A percentile compares a stretch with the other conserved stretches of the same genome.
phyloP scores from a whole-genome alignment of 2,888 invertebrate genomes.

The Agrilus mali region DNA sequence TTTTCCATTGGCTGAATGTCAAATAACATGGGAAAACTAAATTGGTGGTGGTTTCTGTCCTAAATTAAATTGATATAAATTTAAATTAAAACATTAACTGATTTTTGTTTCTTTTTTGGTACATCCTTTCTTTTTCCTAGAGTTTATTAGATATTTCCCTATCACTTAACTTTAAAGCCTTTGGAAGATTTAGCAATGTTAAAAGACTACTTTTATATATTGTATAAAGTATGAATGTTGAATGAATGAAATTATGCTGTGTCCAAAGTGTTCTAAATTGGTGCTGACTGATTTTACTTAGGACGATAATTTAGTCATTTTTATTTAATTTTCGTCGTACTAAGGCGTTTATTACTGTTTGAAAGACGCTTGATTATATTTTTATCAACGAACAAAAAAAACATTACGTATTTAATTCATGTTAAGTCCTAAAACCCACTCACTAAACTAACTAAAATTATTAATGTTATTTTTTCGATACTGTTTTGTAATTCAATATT shows the following conservation, averaged over 20 bases:
- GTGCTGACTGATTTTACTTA: constrained; percentile 33
- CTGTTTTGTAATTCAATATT: constrained; percentile 10
- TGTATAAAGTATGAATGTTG: constrained; percentile 35
- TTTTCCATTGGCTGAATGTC: constrained; percentile 32
- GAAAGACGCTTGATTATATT: too few species aligned
- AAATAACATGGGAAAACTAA: constrained; percentile 22
- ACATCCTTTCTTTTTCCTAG: constrained; percentile 10
- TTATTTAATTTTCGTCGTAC: constrained; percentile 30
- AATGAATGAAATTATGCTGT: constrained; percentile 20
- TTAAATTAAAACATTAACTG: constrained; percentile 1
- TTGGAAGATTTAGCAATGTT: constrained; percentile 30
- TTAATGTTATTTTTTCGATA: constrained; percentile 9
- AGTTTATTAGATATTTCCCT: constrained; percentile 17
- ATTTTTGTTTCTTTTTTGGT: constrained; percentile 21
- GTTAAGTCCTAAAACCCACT: constrained; percentile 14
- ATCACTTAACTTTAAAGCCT: constrained; percentile 23
- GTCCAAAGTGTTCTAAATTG: constrained; percentile 19
- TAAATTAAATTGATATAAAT: constrained; percentile 10
- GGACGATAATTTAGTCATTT: constrained; percentile 24
- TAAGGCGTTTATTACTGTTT: too few species aligned
- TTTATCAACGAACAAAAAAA: too few species aligned
- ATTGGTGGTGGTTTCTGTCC: constrained; percentile 27
- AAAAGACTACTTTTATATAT: constrained; percentile 26
- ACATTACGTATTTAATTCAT: constrained; percentile 12
- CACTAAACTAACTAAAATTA: too few species aligned